These are phyloP conservation scores for Halictus ligatus DNA, from an alignment of 2,888 invertebrate species.

Conservation along the genomic window DNA sequence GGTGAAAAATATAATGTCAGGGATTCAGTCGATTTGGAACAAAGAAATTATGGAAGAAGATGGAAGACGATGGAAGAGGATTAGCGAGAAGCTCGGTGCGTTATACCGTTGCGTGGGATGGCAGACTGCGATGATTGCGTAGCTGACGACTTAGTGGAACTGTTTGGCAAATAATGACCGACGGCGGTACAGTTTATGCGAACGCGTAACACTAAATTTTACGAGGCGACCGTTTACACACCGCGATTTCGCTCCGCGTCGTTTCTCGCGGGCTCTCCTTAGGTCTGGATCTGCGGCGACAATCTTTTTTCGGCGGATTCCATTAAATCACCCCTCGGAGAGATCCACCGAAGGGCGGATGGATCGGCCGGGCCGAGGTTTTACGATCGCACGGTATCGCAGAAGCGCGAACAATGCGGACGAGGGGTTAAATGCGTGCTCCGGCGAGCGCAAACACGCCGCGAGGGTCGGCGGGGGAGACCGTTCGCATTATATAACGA, in stretches of 20 bases:
- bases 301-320: constrained; percentile 61
- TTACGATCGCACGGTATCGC: constrained; percentile 62
- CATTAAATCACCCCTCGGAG: constrained; percentile 59
- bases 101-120: too few relatives aligned
- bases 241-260: background rate
- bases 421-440: constrained; percentile 32
- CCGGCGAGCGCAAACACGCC: constrained; percentile 40
- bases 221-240: constrained; percentile 54
- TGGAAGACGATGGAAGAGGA: too few relatives aligned
- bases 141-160: constrained; percentile 36
- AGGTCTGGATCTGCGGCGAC: constrained; percentile 15
- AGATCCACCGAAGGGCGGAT: constrained; percentile 7
- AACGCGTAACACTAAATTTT: constrained; percentile 57
- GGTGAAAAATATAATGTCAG: too few relatives aligned
- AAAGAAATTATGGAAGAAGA: too few relatives aligned
- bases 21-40: too few relatives aligned
- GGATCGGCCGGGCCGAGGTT: constrained; percentile 42
- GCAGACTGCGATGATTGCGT: too few relatives aligned
- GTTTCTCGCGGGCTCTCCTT: constrained; percentile 32
- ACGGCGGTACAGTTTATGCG: constrained; percentile 61
- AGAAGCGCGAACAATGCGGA: constrained; percentile 57
- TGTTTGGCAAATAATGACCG: constrained; percentile 66
- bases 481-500: constrained; percentile 76
- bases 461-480: constrained; percentile 23
- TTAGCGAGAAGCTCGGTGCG: too few relatives aligned